Evolutionary conservation across 1,140 invertebrate genomes (phyloP).

Genomic region (Gonioctena quinquepunctata): DNA sequence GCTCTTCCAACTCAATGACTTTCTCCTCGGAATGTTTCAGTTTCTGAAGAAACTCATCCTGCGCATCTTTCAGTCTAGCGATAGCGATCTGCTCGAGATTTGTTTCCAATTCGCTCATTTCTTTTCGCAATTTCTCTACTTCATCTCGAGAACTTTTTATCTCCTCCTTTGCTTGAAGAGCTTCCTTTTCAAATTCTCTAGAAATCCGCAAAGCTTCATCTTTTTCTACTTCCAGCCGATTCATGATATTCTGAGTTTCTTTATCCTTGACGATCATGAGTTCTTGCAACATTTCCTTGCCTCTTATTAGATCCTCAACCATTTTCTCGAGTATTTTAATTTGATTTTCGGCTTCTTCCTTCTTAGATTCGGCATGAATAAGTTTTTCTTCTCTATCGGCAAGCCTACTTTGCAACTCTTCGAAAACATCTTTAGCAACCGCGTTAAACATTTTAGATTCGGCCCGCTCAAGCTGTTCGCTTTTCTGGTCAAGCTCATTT

Average conservation of each 20-base stretch:
- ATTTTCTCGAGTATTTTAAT: neutral
- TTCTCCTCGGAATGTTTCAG: conserved; percentile 38
- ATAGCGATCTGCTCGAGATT: conserved; percentile 20
- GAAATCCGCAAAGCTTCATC: conserved; percentile 41
- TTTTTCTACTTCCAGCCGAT: conserved; percentile 51
- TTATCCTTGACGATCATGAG: conserved; percentile 36
- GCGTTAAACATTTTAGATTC: neutral
- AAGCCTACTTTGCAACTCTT: neutral
- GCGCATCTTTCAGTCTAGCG: conserved; percentile 45
- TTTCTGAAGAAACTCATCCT: conserved; percentile 46
- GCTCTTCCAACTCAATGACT: conserved; percentile 17
- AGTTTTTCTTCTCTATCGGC: neutral
- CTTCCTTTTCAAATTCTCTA: conserved; percentile 26
- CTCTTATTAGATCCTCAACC: conserved; percentile 19
- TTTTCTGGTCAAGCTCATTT: neutral
- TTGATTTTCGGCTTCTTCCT: neutral
- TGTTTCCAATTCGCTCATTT: conserved; percentile 22
- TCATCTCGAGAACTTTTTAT: neutral
- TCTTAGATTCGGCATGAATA: neutral
- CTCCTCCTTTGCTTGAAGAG: neutral
- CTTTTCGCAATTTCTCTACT: conserved; percentile 12
- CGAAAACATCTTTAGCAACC: neutral
- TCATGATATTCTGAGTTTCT: conserved; percentile 40
- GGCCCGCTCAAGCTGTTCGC: neutral
- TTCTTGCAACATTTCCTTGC: conserved; percentile 26